Conservation (phyloP, 1,140 invertebrate species). For the Globodera ellingtonae region DNA sequence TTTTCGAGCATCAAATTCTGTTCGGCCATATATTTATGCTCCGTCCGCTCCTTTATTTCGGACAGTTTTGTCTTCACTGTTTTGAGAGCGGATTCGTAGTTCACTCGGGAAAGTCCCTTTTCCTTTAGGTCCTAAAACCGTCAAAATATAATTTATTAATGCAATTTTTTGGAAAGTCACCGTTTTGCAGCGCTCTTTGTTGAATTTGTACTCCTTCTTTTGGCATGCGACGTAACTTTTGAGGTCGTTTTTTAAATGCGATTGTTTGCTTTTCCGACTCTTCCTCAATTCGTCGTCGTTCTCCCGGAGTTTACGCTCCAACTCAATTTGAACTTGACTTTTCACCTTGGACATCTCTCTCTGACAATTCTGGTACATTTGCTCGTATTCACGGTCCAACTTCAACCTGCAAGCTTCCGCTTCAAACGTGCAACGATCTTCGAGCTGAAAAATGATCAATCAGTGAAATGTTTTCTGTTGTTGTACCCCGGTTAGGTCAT, state of each 20-base stretch:
- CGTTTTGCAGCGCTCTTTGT: slow-evolving; percentile 87
- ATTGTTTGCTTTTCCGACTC: slow-evolving; percentile 85
- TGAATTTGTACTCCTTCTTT: slow-evolving; percentile 95
- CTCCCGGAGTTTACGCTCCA: slow-evolving; percentile 73
- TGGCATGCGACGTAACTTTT: slow-evolving; percentile 85
- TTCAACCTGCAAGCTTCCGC: slow-evolving; percentile 93
- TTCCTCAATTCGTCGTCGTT: slow-evolving; percentile 87
- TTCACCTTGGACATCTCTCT: slow-evolving; percentile 88
- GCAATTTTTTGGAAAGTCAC: slow-evolving; percentile 56
- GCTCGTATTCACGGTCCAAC: slow-evolving; percentile 94
- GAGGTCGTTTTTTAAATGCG: slow-evolving; percentile 84
- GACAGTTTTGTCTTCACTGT: slow-evolving; percentile 82
- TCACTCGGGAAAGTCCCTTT: slow-evolving; percentile 36
- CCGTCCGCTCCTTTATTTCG: slow-evolving; percentile 85
- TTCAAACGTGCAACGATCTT: slow-evolving; percentile 88
- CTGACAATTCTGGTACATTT: slow-evolving; percentile 82
- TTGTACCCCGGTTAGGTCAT: too few species aligned
- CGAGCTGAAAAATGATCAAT: slow-evolving; percentile 69
- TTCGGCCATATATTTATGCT: slow-evolving; percentile 79
- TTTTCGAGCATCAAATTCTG: slow-evolving; percentile 71
- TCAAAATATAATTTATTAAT: background rate
- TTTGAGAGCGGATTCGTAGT: slow-evolving; percentile 48
- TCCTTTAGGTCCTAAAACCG: slow-evolving; percentile 54
- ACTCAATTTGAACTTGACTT: slow-evolving; percentile 82
- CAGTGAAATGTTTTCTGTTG: too few species aligned